Conservation (phyloP, 2,113 vertebrate genomes). For the Phrynosoma blainvillii region DNA sequence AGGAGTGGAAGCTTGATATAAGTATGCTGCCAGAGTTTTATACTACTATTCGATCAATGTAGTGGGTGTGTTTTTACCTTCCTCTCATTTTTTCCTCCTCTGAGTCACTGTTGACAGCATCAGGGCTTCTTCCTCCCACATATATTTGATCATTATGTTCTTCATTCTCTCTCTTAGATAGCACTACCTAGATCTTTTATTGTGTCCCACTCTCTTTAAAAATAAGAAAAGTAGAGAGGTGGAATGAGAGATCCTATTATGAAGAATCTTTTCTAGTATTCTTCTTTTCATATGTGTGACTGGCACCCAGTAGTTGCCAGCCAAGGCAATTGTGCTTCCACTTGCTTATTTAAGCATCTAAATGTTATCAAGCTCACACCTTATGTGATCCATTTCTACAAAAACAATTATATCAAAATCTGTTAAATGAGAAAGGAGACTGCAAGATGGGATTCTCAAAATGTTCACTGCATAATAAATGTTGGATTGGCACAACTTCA, state of each 20-base stretch:
- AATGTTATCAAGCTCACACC: slow-evolving; percentile 25
- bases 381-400: slow-evolving; percentile 50
- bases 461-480: slow-evolving; percentile 43
- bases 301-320: slow-evolving; percentile 27
- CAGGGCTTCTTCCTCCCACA: background rate
- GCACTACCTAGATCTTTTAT: background rate
- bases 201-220: background rate
- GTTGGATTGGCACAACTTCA: background rate
- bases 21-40: too few species aligned
- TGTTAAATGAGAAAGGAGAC: background rate
- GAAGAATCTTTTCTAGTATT: slow-evolving; percentile 16
- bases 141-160: background rate
- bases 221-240: slow-evolving; percentile 19
- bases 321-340: slow-evolving; percentile 35
- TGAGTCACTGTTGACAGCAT: background rate
- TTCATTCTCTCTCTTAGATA: background rate
- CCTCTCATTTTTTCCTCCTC: background rate
- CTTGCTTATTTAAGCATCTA: slow-evolving; percentile 52
- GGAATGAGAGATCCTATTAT: slow-evolving; percentile 19
- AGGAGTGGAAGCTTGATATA: too few species aligned
- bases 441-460: slow-evolving; percentile 27
- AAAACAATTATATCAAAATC: slow-evolving; percentile 41
- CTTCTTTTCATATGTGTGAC: slow-evolving; percentile 48
- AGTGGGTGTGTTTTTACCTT: background rate
- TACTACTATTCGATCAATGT: too few species aligned